Evolutionary conservation across 64 coral and sea anemone genomes (phyloP).

Genomic region (Acropora tenuis): DNA sequence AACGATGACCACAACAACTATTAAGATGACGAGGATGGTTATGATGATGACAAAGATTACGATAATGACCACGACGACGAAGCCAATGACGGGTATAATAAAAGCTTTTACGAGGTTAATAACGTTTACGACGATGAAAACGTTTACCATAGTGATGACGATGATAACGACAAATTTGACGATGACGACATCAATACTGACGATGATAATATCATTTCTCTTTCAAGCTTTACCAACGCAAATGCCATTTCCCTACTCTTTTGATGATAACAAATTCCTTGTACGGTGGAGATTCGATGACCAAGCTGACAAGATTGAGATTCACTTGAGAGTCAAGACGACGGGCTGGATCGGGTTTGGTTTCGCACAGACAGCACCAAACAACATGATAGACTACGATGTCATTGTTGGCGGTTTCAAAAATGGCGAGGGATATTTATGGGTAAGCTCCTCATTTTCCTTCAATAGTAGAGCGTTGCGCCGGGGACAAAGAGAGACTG

Average conservation of each 20-base stretch:
- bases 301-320: slow-evolving; percentile 19
- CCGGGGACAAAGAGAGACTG: too few relatives aligned
- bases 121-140: too few relatives aligned
- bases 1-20: too few relatives aligned
- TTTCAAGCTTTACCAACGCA: neutral
- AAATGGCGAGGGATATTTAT: neutral
- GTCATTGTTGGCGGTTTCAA: slow-evolving; percentile 46
- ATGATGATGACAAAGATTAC: too few relatives aligned
- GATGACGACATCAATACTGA: neutral
- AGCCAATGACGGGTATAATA: too few relatives aligned
- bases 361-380: neutral
- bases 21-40: too few relatives aligned
- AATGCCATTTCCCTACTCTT: neutral
- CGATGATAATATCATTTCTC: neutral
- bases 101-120: too few relatives aligned
- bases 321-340: slow-evolving; percentile 10
- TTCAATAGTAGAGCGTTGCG: neutral
- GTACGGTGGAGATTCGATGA: slow-evolving; percentile 41
- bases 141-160: too few relatives aligned
- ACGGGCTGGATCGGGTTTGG: slow-evolving; percentile 68
- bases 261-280: neutral
- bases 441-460: neutral
- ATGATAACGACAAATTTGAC: too few relatives aligned
- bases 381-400: slow-evolving; percentile 47
- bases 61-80: too few relatives aligned